A percentile compares a stretch with the other conserved stretches of the same genome.
phyloP scores from a whole-genome alignment of 2,113 vertebrate genomes.

The Eira barbara region DNA sequence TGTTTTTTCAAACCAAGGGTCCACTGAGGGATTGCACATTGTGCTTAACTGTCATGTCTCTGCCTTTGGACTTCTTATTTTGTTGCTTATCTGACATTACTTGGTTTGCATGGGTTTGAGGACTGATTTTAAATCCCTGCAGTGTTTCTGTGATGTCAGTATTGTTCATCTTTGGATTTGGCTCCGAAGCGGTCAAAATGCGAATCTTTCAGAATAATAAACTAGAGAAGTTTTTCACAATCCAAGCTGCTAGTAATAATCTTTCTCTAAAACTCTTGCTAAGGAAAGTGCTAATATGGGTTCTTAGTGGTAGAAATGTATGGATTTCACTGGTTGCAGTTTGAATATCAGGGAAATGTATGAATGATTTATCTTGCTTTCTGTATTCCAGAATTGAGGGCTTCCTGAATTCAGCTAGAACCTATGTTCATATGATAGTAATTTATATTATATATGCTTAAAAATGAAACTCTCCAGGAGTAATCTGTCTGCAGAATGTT shows the following conservation, averaged over 20 bases:
- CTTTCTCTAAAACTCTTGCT: background rate
- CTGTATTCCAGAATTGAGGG: background rate
- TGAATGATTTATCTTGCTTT: background rate
- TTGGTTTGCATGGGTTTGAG: conserved; percentile 24
- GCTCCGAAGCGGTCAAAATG: background rate
- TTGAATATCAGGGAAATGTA: background rate
- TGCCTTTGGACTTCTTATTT: conserved; percentile 15
- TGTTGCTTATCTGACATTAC: background rate
- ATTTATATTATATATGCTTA: background rate
- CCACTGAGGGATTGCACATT: background rate
- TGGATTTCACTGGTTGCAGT: background rate
- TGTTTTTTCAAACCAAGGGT: background rate
- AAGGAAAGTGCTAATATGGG: background rate
- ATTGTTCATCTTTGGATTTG: background rate
- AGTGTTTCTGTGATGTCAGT: background rate
- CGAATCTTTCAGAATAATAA: background rate
- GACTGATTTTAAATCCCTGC: background rate
- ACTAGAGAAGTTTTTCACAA: background rate
- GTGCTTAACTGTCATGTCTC: background rate
- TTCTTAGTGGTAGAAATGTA: background rate
- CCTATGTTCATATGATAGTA: background rate
- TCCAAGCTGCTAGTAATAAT: background rate
- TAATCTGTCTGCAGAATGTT: background rate
- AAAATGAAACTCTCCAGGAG: background rate
- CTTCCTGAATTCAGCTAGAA: conserved; percentile 7